Percentiles rank a stretch among this genome's conserved stretches.
phyloP scores from a whole-genome alignment of 2,113 vertebrate genomes.

The Hemichromis elongatus region DNA sequence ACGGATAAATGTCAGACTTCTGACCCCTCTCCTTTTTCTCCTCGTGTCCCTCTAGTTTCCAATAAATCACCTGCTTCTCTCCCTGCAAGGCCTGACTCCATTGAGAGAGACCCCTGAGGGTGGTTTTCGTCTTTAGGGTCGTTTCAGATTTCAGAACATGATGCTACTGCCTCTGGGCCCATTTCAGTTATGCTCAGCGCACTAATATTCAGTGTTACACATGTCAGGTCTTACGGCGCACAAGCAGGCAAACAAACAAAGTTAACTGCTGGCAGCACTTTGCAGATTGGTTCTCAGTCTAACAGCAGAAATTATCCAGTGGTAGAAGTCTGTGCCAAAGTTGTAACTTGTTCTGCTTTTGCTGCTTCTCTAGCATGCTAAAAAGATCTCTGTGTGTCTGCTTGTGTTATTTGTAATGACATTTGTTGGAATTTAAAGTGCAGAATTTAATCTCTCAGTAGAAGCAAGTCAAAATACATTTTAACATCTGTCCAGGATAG shows the following conservation, averaged over 20 bases:
- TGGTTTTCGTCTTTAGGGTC: constrained; percentile 19
- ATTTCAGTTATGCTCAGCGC: constrained; percentile 51
- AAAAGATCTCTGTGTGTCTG: not conserved
- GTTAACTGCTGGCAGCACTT: not conserved
- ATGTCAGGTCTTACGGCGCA: constrained; percentile 20
- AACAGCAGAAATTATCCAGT: not conserved
- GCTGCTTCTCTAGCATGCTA: not conserved
- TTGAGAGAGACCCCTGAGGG: constrained; percentile 7
- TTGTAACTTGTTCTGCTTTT: not conserved
- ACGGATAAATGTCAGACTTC: constrained; percentile 50
- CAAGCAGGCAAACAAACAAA: constrained; percentile 30
- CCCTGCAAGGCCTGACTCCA: not conserved
- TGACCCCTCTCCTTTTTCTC: not conserved
- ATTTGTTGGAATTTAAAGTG: not conserved
- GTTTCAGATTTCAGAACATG: constrained; percentile 65
- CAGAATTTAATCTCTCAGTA: not conserved
- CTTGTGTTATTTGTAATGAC: not conserved
- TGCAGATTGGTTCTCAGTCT: not conserved
- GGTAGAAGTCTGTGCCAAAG: not conserved
- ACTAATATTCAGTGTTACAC: constrained; percentile 41
- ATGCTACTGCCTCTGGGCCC: constrained; percentile 35
- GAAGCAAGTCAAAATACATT: not conserved
- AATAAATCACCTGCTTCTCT: constrained; percentile 57
- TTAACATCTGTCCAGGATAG: not conserved
- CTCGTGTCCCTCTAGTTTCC: constrained; percentile 42